Conservation (phyloP, 2,888 invertebrate genomes). For the Hyles lineata region DNA sequence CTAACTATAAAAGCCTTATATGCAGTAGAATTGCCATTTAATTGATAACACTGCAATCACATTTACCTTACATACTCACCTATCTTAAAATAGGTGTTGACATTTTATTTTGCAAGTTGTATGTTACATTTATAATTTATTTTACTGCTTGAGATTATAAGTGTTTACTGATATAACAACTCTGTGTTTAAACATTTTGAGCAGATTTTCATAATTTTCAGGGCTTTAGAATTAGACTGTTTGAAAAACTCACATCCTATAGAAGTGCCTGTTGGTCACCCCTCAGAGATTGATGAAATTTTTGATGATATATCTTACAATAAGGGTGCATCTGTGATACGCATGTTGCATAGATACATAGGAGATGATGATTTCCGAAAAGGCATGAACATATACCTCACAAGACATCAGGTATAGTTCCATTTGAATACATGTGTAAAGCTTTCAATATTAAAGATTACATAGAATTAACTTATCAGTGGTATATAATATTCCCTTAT, state of each 20-base stretch:
- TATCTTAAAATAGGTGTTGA: not conserved
- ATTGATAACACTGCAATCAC: not conserved
- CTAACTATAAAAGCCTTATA: not conserved
- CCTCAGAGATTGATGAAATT: constrained; percentile 98
- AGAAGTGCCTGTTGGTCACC: constrained; percentile 97
- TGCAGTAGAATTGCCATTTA: not conserved
- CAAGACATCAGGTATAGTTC: constrained; percentile 87
- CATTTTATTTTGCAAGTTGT: too few species aligned
- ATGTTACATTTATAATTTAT: not conserved
- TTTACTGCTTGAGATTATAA: too few species aligned
- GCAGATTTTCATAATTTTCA: constrained; percentile 52
- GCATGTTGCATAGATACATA: constrained; percentile 97
- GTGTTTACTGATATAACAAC: too few species aligned
- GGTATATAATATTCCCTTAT: not conserved
- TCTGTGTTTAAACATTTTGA: not conserved
- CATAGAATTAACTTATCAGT: not conserved
- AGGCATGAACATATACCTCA: constrained; percentile 96
- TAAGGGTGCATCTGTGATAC: constrained; percentile 97
- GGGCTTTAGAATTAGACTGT: constrained; percentile 94
- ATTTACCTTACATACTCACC: not conserved
- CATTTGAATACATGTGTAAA: not conserved
- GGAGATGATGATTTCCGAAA: constrained; percentile 96
- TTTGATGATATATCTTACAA: constrained; percentile 99
- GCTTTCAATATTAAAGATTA: not conserved
- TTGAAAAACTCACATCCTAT: constrained; percentile 97